Base-by-base conservation (phyloP, 2,888 invertebrate genomes). In the Heliconius hortense region DNA sequence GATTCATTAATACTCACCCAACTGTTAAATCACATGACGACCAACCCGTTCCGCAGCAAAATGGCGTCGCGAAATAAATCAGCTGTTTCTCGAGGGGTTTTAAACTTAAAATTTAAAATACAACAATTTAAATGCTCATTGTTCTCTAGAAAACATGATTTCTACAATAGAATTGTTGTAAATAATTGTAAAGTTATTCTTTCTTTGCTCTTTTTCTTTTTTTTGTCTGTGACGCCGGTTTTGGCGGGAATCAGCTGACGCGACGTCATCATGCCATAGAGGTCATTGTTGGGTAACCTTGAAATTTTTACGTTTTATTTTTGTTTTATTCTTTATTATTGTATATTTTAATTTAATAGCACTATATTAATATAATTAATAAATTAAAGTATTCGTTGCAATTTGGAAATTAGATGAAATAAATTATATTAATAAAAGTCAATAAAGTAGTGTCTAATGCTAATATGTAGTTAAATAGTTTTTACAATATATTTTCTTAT, bases 221-320 rank as follows among this genome's bases (percentile, higher is more conserved):
- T 78, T 74, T 73, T n/a, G 28, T 53, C 18, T 53, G 56, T 73
- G 81, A 80, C 79, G 80, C 81, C 80, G 73, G 81, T 80, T 83
- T 82, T 83, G 83, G 84, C 84, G 84, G 83, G 83, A 83, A 83
- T 84, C 84, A 84, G 84, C 84, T 84, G 84, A 81, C 80, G 81
- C 60, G 60, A 80, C 79, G 82, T 82, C 79, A 74, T 72, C 63
- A 67, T 72, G 66, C 56, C 59, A 48, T 39, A 71, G 59, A n/a
- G 31, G 67, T 24, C 67, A 62, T 62, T 76, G 74, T 74, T 74
- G 72, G 75, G 66, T 74, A 75, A 73, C 77, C 78, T 76, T 78
- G 78, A 73, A 64, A 72, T 60, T 62, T 59, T 43, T 31, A 72
- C 28, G 18, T 64, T 56, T 35, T 5, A 10, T 31, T 48, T 62